Evolutionary conservation across 2,113 vertebrate genomes (phyloP).

Genomic region (Pseudorectes ferrugineus): DNA sequence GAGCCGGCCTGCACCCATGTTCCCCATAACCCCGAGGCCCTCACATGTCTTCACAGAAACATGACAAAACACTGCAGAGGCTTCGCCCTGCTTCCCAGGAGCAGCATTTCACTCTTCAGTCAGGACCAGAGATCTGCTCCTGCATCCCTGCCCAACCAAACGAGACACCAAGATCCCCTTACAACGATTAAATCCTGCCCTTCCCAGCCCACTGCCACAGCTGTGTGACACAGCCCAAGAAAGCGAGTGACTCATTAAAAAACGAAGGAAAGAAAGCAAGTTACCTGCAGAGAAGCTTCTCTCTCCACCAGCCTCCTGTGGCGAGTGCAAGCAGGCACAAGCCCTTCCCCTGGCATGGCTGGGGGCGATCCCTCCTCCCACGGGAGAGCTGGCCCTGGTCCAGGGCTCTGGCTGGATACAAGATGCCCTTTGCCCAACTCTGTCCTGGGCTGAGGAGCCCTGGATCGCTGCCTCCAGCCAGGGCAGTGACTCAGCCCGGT

Average conservation of each 20-base stretch:
- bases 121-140: neutral
- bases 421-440: neutral
- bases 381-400: neutral
- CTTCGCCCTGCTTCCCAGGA: neutral
- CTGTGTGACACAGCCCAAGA: rapidly evolving
- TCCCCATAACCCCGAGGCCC: neutral
- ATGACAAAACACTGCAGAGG: neutral
- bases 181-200: rapidly evolving
- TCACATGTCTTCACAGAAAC: rapidly evolving
- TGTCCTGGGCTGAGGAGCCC: rapidly evolving
- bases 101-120: neutral
- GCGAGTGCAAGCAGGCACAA: neutral
- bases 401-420: neutral
- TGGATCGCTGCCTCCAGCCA: rapidly evolving
- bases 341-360: neutral
- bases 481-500: neutral
- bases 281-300: neutral
- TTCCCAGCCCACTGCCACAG: neutral
- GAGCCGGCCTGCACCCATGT: rapidly evolving
- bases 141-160: neutral
- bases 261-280: rapidly evolving
- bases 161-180: neutral
- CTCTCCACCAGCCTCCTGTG: neutral
- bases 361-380: neutral
- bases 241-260: neutral